These are phyloP conservation scores for Trachymyrmex cornetzi DNA, from an alignment of 1,140 invertebrate species.

Conservation along the genomic window DNA sequence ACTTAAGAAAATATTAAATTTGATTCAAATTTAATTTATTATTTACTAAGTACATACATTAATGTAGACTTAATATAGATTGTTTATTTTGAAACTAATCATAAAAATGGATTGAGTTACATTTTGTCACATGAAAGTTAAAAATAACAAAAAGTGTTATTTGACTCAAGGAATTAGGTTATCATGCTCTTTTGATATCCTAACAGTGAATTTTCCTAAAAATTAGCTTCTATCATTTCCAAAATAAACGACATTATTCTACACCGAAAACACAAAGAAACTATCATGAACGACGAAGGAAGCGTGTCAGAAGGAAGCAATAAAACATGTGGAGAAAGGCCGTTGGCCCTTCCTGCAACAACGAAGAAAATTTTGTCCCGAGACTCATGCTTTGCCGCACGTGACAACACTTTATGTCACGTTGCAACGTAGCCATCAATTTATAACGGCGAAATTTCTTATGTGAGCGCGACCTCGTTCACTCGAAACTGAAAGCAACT, in stretches of 20 bases:
- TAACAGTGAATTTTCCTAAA: too few species aligned
- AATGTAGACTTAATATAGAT: too few species aligned
- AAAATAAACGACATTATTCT: slow-evolving; percentile 27
- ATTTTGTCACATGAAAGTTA: too few species aligned
- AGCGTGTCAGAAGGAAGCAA: slow-evolving; percentile 61
- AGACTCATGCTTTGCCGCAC: slow-evolving; percentile 33
- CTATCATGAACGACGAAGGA: slow-evolving; percentile 2
- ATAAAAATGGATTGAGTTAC: too few species aligned
- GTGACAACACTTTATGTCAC: slow-evolving; percentile 49
- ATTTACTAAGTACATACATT: too few species aligned
- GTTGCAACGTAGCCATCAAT: slow-evolving; percentile 31
- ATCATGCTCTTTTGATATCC: too few species aligned
- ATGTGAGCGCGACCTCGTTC: slow-evolving; percentile 34
- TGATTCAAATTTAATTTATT: too few species aligned
- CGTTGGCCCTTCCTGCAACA: slow-evolving; percentile 15
- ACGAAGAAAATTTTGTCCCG: slow-evolving; percentile 42
- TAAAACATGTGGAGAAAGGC: slow-evolving; percentile 53
- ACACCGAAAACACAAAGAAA: slow-evolving; percentile 18
- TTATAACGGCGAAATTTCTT: slow-evolving; percentile 56
- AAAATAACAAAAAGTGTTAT: too few species aligned
- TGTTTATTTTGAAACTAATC: too few species aligned
- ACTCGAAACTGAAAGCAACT: slow-evolving; percentile 49
- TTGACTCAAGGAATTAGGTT: too few species aligned
- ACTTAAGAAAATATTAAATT: too few species aligned
- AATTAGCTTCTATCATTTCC: neutral